Evolutionary conservation across 2,888 invertebrate species (phyloP).

Genomic region (Plutella xylostella): DNA sequence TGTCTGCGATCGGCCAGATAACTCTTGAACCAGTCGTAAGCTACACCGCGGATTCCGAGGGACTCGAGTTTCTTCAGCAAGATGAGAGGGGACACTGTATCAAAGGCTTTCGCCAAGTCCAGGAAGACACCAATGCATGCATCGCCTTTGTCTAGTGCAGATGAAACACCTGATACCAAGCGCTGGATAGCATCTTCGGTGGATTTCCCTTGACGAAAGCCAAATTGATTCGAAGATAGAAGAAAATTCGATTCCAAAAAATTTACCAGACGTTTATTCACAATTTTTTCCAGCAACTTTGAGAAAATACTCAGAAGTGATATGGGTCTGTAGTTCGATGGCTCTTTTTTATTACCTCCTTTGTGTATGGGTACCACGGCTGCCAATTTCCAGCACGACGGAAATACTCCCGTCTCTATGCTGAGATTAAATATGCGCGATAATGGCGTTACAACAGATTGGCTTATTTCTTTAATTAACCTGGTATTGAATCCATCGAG

Average conservation of each 20-base stretch:
- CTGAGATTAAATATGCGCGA: no score
- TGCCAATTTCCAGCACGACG: conserved; percentile 14
- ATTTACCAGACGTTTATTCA: conserved; percentile 3
- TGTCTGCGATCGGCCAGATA: neutral
- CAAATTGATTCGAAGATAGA: conserved; percentile 10
- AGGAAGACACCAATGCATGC: neutral
- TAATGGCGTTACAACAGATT: no score
- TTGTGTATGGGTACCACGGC: conserved; percentile 13
- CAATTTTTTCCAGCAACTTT: conserved; percentile 2
- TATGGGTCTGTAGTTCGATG: conserved; percentile 15
- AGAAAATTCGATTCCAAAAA: conserved; percentile 8
- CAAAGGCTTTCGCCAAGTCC: neutral
- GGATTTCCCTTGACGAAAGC: conserved; percentile 9
- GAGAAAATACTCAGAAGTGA: conserved; percentile 3
- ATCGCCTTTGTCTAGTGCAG: neutral
- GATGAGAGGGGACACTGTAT: conserved; percentile 3
- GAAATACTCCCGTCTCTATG: conserved; percentile 18
- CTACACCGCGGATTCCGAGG: neutral
- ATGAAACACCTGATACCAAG: neutral
- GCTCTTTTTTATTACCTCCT: conserved; percentile 6
- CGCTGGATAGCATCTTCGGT: conserved; percentile 8
- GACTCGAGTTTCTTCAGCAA: neutral
- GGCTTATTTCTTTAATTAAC: no score
- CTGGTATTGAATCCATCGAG: no score
- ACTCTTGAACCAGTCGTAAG: conserved; percentile 6